phyloP scores from a whole-genome alignment of 2,888 invertebrate species.

The Lasioglossum zephyrum region DNA sequence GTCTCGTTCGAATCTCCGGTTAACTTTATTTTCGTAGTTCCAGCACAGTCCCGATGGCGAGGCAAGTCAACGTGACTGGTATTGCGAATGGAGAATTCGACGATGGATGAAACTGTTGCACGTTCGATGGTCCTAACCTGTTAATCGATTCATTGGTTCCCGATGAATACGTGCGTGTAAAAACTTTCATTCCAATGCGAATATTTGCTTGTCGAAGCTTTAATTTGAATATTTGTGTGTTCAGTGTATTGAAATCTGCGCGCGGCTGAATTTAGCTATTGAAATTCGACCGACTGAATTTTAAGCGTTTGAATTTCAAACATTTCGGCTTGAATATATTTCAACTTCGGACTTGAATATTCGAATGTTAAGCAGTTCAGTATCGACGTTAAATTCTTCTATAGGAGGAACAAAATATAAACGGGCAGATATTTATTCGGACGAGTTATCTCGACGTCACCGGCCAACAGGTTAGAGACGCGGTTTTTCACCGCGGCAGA shows the following conservation, averaged over 20 bases:
- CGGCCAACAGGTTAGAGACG: slow-evolving; percentile 1
- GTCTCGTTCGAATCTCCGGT: not conserved
- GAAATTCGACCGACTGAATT: not conserved
- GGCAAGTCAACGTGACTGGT: not conserved
- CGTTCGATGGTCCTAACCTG: not conserved
- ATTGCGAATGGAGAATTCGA: not conserved
- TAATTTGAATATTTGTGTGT: not conserved
- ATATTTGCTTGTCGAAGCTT: not conserved
- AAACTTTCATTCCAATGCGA: not conserved
- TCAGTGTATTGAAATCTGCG: not conserved
- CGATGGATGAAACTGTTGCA: not conserved
- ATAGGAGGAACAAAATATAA: not conserved
- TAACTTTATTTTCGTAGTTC: slow-evolving; percentile 13
- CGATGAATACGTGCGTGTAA: not conserved
- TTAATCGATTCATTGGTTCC: not conserved
- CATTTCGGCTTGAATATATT: not conserved
- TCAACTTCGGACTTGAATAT: not conserved
- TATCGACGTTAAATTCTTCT: not conserved
- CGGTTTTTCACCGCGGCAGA: slow-evolving; percentile 12
- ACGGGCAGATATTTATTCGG: not conserved
- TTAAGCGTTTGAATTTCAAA: not conserved
- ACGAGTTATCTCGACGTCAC: not conserved
- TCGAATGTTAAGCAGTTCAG: not conserved
- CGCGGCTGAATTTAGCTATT: not conserved
- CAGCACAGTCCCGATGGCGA: not conserved